Evolutionary conservation across 2,113 vertebrate genomes (phyloP).

Genomic region (Leptobrachium leishanense): DNA sequence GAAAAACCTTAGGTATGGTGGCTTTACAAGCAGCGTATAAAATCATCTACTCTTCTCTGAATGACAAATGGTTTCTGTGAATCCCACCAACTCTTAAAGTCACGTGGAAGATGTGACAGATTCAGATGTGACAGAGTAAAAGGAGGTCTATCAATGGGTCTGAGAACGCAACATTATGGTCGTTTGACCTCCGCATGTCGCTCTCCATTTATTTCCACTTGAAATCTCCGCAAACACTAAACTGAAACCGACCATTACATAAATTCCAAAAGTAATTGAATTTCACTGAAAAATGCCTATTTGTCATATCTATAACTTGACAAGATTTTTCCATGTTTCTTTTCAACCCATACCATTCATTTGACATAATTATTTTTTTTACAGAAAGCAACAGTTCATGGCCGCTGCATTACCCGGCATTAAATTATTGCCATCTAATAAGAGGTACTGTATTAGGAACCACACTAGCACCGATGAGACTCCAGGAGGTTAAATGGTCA

Average conservation of each 20-base stretch:
- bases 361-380: slow-evolving; percentile 4
- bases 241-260: neutral
- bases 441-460: neutral
- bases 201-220: neutral
- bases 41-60: neutral
- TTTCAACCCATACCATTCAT: neutral
- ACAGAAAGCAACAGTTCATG: neutral
- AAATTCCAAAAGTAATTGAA: slow-evolving; percentile 30
- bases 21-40: neutral
- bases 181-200: neutral
- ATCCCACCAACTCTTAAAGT: neutral
- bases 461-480: neutral
- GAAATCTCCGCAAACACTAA: neutral
- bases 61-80: neutral
- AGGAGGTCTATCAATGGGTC: slow-evolving; percentile 10
- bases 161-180: slow-evolving; percentile 6
- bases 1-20: no score
- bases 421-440: neutral
- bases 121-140: neutral
- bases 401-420: neutral
- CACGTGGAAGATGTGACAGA: neutral
- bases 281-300: slow-evolving; percentile 20
- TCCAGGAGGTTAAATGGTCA: neutral
- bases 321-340: slow-evolving; percentile 7
- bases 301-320: slow-evolving; percentile 20